phyloP scores from a whole-genome alignment of 2,797 vertebrate species.

The Mus minutoides region DNA sequence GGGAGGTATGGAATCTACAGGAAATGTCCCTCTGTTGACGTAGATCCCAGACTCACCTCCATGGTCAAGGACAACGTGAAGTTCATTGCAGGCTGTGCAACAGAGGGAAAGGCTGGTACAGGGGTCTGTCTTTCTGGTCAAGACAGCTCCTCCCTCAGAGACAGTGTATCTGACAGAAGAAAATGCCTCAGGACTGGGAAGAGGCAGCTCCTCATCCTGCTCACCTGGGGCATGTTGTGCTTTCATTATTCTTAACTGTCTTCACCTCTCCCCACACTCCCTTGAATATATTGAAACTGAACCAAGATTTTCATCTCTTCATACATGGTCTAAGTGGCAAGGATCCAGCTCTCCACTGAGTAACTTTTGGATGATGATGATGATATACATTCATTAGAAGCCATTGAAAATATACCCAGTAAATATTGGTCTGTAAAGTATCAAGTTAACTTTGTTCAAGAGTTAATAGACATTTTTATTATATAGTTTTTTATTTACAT shows the following conservation, averaged over 20 bases:
- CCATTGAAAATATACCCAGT: too few species aligned
- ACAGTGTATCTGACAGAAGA: not conserved
- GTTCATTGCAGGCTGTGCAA: not conserved
- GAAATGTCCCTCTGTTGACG: not conserved
- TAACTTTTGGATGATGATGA: not conserved
- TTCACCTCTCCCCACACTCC: not conserved
- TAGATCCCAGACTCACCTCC: not conserved
- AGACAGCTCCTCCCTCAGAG: not conserved
- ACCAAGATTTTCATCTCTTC: not conserved
- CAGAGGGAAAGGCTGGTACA: not conserved
- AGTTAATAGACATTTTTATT: too few species aligned
- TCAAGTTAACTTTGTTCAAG: too few species aligned
- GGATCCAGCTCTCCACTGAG: not conserved
- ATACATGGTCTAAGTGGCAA: not conserved
- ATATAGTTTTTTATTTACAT: too few species aligned
- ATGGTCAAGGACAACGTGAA: not conserved
- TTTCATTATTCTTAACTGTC: not conserved
- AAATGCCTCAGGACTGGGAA: not conserved
- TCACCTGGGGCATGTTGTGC: not conserved
- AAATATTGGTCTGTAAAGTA: too few species aligned
- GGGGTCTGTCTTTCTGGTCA: not conserved
- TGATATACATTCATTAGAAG: too few species aligned
- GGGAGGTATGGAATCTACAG: not conserved
- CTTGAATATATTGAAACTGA: slow-evolving; percentile 39
- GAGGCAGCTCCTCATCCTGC: not conserved